phyloP scores from a whole-genome alignment of 2,888 invertebrate genomes.

The Panopea generosa region DNA sequence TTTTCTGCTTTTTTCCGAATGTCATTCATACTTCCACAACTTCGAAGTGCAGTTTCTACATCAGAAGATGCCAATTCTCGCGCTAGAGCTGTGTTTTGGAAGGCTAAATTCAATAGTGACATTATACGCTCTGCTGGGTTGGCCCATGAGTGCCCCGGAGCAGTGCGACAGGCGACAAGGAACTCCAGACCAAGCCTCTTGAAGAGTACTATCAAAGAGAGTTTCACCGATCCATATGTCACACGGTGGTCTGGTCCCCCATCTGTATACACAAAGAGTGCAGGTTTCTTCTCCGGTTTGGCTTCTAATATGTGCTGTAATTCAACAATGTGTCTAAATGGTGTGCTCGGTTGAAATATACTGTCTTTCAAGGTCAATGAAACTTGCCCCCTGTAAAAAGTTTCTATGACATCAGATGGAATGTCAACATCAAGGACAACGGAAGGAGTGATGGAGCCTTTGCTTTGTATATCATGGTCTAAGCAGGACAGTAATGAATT shows the following conservation, averaged over 20 bases:
- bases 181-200: constrained; percentile 19
- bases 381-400: constrained; percentile 56
- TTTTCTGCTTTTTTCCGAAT: constrained; percentile 38
- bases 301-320: constrained; percentile 11
- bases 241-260: constrained; percentile 28
- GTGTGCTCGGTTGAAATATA: constrained; percentile 40
- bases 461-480: constrained; percentile 55
- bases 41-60: constrained; percentile 20
- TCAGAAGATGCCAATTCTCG: constrained; percentile 34
- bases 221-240: constrained; percentile 28
- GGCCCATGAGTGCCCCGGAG: constrained; percentile 26
- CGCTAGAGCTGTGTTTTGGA: constrained; percentile 23
- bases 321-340: constrained; percentile 24
- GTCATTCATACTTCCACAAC: constrained; percentile 27
- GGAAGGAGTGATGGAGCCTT: constrained; percentile 62
- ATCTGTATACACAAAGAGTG: constrained; percentile 22
- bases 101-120: constrained; percentile 29
- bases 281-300: constrained; percentile 4
- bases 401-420: constrained; percentile 30
- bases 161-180: constrained; percentile 24
- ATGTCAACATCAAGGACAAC: constrained; percentile 50
- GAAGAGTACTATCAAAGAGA: constrained; percentile 18
- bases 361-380: constrained; percentile 44
- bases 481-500: constrained; percentile 18
- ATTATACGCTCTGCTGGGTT: constrained; percentile 32